These are phyloP conservation scores for Mimumesa dahlbomi DNA, from an alignment of 2,888 invertebrate genomes.

Conservation along the genomic window DNA sequence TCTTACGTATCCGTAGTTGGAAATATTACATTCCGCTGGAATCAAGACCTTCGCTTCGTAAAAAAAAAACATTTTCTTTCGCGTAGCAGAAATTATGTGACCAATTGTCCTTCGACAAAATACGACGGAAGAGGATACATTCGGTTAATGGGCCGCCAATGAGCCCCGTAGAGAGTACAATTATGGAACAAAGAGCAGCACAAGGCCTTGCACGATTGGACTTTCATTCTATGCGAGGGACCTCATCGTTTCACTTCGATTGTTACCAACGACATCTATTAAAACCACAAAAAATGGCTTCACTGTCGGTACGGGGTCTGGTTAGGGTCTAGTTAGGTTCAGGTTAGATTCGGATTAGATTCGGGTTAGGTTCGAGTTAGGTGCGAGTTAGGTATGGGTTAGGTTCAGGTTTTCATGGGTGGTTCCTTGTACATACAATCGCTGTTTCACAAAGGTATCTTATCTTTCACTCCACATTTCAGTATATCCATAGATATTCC, in stretches of 20 bases:
- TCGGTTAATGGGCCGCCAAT: neutral
- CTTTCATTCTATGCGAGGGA: neutral
- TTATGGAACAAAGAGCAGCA: neutral
- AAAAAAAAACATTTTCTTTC: constrained; percentile 1
- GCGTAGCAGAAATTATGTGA: constrained; percentile 21
- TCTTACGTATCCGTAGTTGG: neutral
- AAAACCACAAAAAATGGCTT: too few species aligned
- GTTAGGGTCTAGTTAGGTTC: too few species aligned
- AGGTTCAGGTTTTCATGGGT: too few species aligned
- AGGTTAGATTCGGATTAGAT: too few species aligned
- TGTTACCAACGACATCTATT: neutral
- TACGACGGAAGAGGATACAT: constrained; percentile 4
- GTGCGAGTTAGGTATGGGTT: too few species aligned
- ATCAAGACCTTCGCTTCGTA: neutral
- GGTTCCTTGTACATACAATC: too few species aligned
- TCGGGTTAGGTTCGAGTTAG: too few species aligned
- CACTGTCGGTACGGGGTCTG: too few species aligned
- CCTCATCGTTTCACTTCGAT: neutral
- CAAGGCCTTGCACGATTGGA: neutral
- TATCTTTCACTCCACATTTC: too few species aligned
- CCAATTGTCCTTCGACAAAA: too few species aligned
- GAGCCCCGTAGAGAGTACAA: neutral
- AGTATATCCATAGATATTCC: too few species aligned
- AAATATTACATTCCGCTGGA: neutral
- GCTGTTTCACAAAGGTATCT: too few species aligned